Evolutionary conservation across 1,140 invertebrate species (phyloP).

Genomic region (Octopus sinensis): DNA sequence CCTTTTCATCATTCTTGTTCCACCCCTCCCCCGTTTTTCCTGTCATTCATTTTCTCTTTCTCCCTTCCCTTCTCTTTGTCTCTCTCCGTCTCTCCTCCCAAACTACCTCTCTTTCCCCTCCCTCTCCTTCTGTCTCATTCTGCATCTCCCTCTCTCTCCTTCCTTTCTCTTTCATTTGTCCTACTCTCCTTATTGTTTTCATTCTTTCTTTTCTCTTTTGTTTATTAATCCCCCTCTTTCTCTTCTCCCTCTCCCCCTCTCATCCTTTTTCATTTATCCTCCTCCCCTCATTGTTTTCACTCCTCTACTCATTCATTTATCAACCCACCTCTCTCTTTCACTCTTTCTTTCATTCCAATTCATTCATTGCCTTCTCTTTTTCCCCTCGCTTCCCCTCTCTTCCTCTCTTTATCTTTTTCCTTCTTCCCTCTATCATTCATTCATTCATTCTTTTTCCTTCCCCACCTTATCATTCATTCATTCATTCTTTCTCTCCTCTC

Average conservation of each 20-base stretch:
- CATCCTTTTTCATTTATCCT: not conserved
- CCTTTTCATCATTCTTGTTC: not conserved
- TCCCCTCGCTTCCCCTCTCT: not conserved
- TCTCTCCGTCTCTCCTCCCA: not conserved
- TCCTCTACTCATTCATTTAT: not conserved
- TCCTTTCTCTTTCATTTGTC: not conserved
- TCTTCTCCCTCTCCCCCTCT: not conserved
- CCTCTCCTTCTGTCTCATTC: not conserved
- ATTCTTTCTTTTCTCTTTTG: not conserved
- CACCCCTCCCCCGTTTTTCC: not conserved
- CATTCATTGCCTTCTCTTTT: not conserved
- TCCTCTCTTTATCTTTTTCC: not conserved
- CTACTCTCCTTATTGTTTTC: not conserved
- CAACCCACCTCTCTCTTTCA: not conserved
- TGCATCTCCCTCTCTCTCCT: not conserved
- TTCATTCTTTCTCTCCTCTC: not conserved
- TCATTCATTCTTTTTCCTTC: not conserved
- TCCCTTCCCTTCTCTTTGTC: not conserved
- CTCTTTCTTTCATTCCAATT: not conserved
- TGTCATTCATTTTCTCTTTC: not conserved
- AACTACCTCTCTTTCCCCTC: not conserved
- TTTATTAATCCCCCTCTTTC: not conserved
- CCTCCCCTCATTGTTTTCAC: not conserved
- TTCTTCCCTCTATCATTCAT: not conserved
- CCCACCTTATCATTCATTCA: not conserved